Evolutionary conservation across 2,888 invertebrate genomes (phyloP).

Genomic region (Scaptodrosophila latifasciaeformis): DNA sequence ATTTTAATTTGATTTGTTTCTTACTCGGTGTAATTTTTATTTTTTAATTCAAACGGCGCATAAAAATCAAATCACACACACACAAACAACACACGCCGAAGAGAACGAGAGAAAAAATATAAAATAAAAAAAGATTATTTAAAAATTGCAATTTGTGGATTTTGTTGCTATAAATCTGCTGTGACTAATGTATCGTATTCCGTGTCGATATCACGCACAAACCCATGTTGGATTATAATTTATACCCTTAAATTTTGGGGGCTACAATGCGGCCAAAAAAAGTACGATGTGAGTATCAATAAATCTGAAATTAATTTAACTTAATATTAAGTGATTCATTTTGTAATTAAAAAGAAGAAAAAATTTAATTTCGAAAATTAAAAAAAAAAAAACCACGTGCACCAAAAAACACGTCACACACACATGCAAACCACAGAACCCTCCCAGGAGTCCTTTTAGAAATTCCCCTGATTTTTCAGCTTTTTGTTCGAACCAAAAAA

Average conservation of each 20-base stretch:
- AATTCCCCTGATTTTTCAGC: no score
- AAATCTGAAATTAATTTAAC: neutral
- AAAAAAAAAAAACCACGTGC: constrained; percentile 9
- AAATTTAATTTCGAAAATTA: neutral
- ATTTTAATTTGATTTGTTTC: constrained; percentile 41
- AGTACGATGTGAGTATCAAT: constrained; percentile 75
- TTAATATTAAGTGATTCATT: neutral
- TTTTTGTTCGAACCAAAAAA: no score
- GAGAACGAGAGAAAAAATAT: no score
- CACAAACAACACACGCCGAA: no score
- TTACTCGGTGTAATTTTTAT: constrained; percentile 31
- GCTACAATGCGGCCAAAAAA: constrained; percentile 75
- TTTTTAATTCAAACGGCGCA: constrained; percentile 34
- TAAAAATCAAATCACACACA: constrained; percentile 16
- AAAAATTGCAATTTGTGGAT: constrained; percentile 25
- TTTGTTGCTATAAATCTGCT: constrained; percentile 18
- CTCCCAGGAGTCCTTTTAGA: no score
- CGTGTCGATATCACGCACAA: constrained; percentile 56
- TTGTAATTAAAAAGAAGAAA: neutral
- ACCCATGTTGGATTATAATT: constrained; percentile 75
- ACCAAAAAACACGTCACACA: neutral
- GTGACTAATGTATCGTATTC: constrained; percentile 39
- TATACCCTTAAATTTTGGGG: constrained; percentile 74
- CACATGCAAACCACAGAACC: neutral
- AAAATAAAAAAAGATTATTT: neutral